Base-by-base conservation (phyloP, 1,140 invertebrate species). In the Rhagoletis zephyria region DNA sequence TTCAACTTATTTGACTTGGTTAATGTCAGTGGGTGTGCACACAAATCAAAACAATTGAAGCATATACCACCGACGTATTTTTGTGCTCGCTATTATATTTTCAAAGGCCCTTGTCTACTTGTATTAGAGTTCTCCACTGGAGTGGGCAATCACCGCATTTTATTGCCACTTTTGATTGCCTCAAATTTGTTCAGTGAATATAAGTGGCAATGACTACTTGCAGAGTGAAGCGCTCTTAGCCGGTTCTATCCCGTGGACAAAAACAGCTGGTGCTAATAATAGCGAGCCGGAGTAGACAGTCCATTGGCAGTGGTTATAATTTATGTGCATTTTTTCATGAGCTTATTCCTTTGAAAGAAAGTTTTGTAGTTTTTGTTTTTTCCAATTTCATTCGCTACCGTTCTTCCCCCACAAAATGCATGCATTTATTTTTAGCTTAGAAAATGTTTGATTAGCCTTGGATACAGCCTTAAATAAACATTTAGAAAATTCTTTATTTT, bases 1-100 rank as follows among this genome's bases (percentile, higher is more conserved):
- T 16, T 4, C 48, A 74, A 16, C 70, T 74, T 42, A 74, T 74
- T 74, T 45, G 70, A 74, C 45, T 74, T 74, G 70, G 42, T 74
- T n/a, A 74, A 74, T 81, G 74, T 7, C 16, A 2, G 48, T 81
- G 56, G 74, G 45, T 56, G 74, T 81, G 74, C 74, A 30, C 48
- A 56, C 74, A 81, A 81, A 81, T 81, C 74, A 81, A 81, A 81
- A 81, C 19, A 81, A 56, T 10, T 74, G 0, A 74, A 48, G 67
- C 67, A n/a, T 70, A 45, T 45, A 45, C 70, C 70, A 56, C 45
- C 48, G 48, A 7, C 48, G 42, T 4, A 14, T n/a, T 63, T 63
- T 4, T 56, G 7, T 63, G 3, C n/a, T 0, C 16, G 9, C 61
- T 63, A 14, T 14, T 63, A 14, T 63, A 63, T n/a, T 63, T 63